Base-by-base conservation (phyloP, 2,797 vertebrate species). In the Urophycis tenuis region DNA sequence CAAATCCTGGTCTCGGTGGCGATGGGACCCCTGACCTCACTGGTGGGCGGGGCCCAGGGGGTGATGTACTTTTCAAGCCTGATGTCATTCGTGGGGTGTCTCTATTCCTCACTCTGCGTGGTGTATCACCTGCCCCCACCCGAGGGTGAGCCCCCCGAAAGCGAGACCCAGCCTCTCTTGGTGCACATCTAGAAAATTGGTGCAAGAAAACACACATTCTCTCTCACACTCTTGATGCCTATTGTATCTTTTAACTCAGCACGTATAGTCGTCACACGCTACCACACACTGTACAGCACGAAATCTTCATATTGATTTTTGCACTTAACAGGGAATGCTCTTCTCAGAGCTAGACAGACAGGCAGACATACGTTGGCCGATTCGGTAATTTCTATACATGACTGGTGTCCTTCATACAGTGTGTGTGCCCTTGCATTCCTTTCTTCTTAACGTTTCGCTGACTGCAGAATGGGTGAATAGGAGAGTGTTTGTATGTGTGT, bases 31-130 rank as follows among this genome's bases (percentile, higher is more conserved):
- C 92, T 99, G 87, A 99, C 97, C 0, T 93, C 97, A 0, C 92
- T 95, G 10, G 97, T 99, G 88, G 98, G 98, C 84, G 98, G 96
- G 3, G 96, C 98, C 92, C 97, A 94, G 2, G 96, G 97, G 0
- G 97, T 97, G 88, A 99, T 99, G 98, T 99, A 99, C 92, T 99
- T 99, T 90, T 87, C 98, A 80, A 98, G 97, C 91, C 91, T 98
- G 81, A 91, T 98, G 92, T 94, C 98, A 78, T 99, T 99, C 91
- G 92, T 98, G 84, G 98, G 96, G 88, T 99, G 98, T 86, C 87
- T 96, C 86, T 98, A 98, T 89, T 99, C 98, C 67, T 99, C 98
- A 49, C 95, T 99, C 85, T 99, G 93, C 11, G 93, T 99, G 87
- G 93, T 95, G 84, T 99, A 99, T 30, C 96, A 99, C 79, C 91